Evolutionary conservation across 1,140 invertebrate species (phyloP).

Genomic region (Drosophila baimaii): DNA sequence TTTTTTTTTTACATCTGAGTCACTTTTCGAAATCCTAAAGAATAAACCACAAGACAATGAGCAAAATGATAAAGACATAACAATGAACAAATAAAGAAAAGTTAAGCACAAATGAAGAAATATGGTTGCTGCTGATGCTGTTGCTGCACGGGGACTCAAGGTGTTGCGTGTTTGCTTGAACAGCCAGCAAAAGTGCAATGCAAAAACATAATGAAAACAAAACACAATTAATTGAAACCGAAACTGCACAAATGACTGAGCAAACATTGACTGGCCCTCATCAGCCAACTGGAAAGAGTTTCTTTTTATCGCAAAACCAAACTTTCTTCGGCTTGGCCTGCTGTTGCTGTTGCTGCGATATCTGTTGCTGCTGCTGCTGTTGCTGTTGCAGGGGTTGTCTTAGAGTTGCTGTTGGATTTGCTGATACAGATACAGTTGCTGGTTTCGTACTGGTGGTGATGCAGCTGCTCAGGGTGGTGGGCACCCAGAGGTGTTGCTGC

Average conservation of each 20-base stretch:
- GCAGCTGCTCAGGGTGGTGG: conserved; percentile 52
- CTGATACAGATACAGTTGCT: conserved; percentile 23
- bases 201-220: conserved; percentile 27
- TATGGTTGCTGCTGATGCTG: conserved; percentile 7
- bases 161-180: conserved; percentile 48
- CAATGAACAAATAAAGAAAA: conserved; percentile 41
- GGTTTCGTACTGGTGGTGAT: conserved; percentile 37
- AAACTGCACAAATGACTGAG: conserved; percentile 60
- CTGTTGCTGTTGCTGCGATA: conserved; percentile 26
- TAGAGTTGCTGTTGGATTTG: conserved; percentile 23
- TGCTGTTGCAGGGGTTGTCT: conserved; percentile 41
- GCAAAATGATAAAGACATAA: conserved; percentile 46
- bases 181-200: conserved; percentile 42
- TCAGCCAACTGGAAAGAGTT: conserved; percentile 81
- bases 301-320: conserved; percentile 84
- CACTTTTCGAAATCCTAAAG: not conserved
- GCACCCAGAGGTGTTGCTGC: conserved; percentile 33
- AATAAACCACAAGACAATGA: conserved; percentile 47
- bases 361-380: conserved; percentile 43
- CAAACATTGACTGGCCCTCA: conserved; percentile 55
- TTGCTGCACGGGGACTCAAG: not conserved
- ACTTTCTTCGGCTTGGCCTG: conserved; percentile 77
- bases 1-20: not conserved
- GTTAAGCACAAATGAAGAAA: conserved; percentile 46
- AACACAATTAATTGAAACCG: conserved; percentile 52